Evolutionary conservation across 1,140 invertebrate genomes (phyloP).

Genomic region (Eriocheir sinensis): DNA sequence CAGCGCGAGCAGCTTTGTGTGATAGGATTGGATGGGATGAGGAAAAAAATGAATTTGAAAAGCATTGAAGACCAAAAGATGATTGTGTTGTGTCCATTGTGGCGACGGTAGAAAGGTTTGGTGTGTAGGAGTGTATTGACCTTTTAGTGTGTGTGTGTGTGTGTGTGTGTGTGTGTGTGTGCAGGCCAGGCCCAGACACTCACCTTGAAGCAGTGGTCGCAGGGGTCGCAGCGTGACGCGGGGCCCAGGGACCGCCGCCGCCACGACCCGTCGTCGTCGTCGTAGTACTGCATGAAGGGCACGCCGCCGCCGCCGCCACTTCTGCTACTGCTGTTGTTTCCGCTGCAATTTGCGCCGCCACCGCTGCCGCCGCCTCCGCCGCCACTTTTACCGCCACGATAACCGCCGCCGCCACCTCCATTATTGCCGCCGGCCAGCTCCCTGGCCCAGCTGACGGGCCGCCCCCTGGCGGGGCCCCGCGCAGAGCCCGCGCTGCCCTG

Average conservation of each 20-base stretch:
- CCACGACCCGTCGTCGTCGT: slow-evolving; percentile 42
- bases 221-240: slow-evolving; percentile 54
- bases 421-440: not conserved
- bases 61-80: too few species aligned
- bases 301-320: not conserved
- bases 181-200: not conserved
- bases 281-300: slow-evolving; percentile 54
- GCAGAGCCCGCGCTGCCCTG: slow-evolving; percentile 1
- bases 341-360: too few species aligned
- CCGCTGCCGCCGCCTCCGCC: not conserved
- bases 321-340: too few species aligned
- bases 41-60: too few species aligned
- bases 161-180: too few species aligned
- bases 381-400: not conserved
- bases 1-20: too few species aligned
- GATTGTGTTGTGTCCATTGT: too few species aligned
- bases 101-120: too few species aligned
- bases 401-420: not conserved
- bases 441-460: slow-evolving; percentile 33
- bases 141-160: too few species aligned
- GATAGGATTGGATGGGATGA: too few species aligned
- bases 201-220: slow-evolving; percentile 65
- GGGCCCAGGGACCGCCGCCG: slow-evolving; percentile 20
- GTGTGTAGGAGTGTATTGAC: too few species aligned
- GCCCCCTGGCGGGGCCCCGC: slow-evolving; percentile 34